Evolutionary conservation across 2,888 invertebrate species (phyloP), one percentile per base, ranked within the genome.

Genomic region (Trissolcus brochymenae): DNA sequence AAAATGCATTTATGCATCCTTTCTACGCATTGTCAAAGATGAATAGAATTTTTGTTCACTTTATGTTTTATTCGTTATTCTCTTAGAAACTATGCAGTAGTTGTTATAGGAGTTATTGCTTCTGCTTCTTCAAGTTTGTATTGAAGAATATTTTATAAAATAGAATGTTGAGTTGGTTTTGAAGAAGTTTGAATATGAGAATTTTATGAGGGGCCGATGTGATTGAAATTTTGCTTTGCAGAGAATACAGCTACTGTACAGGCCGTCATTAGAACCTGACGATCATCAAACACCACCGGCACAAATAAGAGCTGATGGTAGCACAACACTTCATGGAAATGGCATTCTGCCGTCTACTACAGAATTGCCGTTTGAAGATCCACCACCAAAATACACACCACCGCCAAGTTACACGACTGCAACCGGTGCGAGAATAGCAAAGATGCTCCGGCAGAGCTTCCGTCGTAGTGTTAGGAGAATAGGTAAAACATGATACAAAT

Each of bases 321-420:
- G 71, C 11, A 81, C 81, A 13, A 84, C 85, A 55, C 86, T 80
- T 81, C 81, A 75, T 11, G 86, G 85, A 4, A 87, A 87, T 55
- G 87, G 87, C 11, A 83, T 87, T 35, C 71, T 87, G 7, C 82
- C 87, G 1, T 73, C 85, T 1, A 84, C 85, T 17, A 84, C 84
- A 13, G 89, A 88, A 57, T 81, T 90, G 25, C 87, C 90, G 9
- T 87, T 90, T 51, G 92, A 93, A 83, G 96, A 96, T 90, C 95
- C 96, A 1, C 96, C 96, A 3, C 97, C 97, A 59, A 97, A 97
- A 88, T 97, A 97, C 90, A 97, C 96, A 0, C 97, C 97, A 0
- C 97, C 97, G 1, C 97, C 97, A 0, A 96, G 96, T 0, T 97
- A 97, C 87, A 95, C 96, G 35, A 96, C 96, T 4, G 97, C 97